Base-by-base conservation (phyloP, 2,888 invertebrate genomes). In the Lordiphosa andalusiaca region DNA sequence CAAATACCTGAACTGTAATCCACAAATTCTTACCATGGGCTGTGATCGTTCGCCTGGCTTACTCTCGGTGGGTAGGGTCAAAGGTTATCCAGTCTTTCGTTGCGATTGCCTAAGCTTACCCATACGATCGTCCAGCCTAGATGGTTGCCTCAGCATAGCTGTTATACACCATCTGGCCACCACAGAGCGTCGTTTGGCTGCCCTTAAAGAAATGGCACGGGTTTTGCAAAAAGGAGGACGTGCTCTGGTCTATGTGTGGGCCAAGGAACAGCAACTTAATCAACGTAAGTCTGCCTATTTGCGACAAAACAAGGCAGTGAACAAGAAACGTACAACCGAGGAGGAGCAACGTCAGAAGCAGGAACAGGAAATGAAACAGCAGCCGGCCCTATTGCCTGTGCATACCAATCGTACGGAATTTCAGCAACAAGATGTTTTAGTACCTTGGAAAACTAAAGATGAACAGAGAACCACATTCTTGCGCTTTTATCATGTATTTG, bases 161-260 rank as follows among this genome's bases (percentile, higher is more conserved):
- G 99, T 99, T 1, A 93, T 99, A 76, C 99, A 99, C 89, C 99
- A 99, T 90, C 92, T 99, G 66, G 94, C 97, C 10, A 97, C 94
- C 16, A 86, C 94, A 92, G 92, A 93, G 49, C 91, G 98, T 71
- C 92, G 98, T 76, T 76, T 92, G 21, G 90, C 92, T 83, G 95
- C 97, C 0, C 85, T 98, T 10, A 85, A 89, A 16, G 96, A 97
- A 87, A 94, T 98, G 80, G 88, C 93, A 0, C 91, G 97, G 10
- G 89, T 96, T 1, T 90, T 99, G 5, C 90, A 91, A n/a, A 86
- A 91, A 0, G 93, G 92, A 0, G 98, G 98, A 0, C 90, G 90
- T 66, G 95, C 94, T 2, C 90, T 99, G 4, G 93, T 99, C 59
- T 98, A 98, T 70, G 99, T 98, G 0, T 99, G 99, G 99, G 97